Conservation (phyloP, 2,888 invertebrate genomes). For the Scaptomyza polygonia region DNA sequence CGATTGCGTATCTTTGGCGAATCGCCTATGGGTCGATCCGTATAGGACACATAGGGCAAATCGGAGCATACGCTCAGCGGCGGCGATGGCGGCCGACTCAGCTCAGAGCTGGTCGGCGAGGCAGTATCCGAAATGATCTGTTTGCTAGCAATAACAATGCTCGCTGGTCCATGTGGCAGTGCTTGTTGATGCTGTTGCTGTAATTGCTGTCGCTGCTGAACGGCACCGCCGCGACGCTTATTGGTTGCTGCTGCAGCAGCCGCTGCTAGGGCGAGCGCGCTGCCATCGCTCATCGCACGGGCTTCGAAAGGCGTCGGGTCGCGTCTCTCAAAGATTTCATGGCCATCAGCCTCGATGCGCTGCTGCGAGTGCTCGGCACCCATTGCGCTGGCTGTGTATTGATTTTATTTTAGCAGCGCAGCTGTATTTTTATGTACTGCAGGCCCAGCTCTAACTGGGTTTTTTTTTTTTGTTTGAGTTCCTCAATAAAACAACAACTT, state of each 20-base stretch:
- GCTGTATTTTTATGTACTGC: neutral
- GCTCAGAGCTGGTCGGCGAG: constrained; percentile 80
- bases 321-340: constrained; percentile 76
- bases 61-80: constrained; percentile 95
- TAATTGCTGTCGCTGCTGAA: constrained; percentile 34
- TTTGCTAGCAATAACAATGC: constrained; percentile 71
- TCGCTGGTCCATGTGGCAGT: constrained; percentile 46
- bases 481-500: neutral
- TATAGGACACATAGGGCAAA: constrained; percentile 95
- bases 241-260: constrained; percentile 69
- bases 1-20: constrained; percentile 91
- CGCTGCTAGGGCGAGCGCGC: constrained; percentile 46
- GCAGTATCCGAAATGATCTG: constrained; percentile 71
- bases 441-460: neutral
- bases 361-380: constrained; percentile 88
- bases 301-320: constrained; percentile 16
- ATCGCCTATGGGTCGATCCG: constrained; percentile 95
- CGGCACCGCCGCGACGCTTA: constrained; percentile 64
- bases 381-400: constrained; percentile 82
- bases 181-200: constrained; percentile 41
- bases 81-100: constrained; percentile 89
- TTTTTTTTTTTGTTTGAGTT: neutral
- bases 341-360: constrained; percentile 77
- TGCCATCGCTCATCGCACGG: constrained; percentile 43
- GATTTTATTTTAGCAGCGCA: constrained; percentile 37